These are phyloP conservation scores for Nothobranchius furzeri DNA, from an alignment of 2,113 vertebrate genomes.

Conservation along the genomic window DNA sequence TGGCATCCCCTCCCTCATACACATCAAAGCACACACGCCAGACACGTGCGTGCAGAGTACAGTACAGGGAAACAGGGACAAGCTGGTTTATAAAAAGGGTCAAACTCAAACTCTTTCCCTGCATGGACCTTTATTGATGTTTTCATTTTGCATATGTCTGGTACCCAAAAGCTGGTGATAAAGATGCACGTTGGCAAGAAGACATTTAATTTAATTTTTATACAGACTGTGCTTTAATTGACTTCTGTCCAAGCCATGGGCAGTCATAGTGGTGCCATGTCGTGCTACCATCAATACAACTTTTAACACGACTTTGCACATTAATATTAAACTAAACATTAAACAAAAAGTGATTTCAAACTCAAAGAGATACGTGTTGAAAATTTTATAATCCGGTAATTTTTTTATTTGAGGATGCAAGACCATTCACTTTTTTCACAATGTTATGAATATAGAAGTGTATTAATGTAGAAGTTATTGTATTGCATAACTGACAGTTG, in stretches of 20 bases:
- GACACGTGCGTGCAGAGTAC: conserved; percentile 42
- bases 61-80: conserved; percentile 41
- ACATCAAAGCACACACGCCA: conserved; percentile 26
- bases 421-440: too few species aligned
- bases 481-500: too few species aligned
- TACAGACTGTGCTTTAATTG: not conserved
- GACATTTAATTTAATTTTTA: not conserved
- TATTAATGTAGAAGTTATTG: too few species aligned
- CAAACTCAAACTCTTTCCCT: too few species aligned
- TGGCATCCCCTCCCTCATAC: conserved; percentile 14
- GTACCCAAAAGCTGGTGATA: not conserved
- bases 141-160: not conserved
- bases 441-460: too few species aligned
- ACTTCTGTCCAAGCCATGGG: not conserved
- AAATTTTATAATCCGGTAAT: too few species aligned
- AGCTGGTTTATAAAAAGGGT: conserved; percentile 5
- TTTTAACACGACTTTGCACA: too few species aligned
- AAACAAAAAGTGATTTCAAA: too few species aligned
- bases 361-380: too few species aligned
- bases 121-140: not conserved
- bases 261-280: not conserved
- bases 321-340: too few species aligned
- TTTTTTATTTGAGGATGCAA: too few species aligned
- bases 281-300: too few species aligned
- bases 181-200: not conserved